Evolutionary conservation across 2,888 invertebrate species (phyloP), one percentile per base, ranked within the genome.

Genomic region (Pandemis cinnamomeana): DNA sequence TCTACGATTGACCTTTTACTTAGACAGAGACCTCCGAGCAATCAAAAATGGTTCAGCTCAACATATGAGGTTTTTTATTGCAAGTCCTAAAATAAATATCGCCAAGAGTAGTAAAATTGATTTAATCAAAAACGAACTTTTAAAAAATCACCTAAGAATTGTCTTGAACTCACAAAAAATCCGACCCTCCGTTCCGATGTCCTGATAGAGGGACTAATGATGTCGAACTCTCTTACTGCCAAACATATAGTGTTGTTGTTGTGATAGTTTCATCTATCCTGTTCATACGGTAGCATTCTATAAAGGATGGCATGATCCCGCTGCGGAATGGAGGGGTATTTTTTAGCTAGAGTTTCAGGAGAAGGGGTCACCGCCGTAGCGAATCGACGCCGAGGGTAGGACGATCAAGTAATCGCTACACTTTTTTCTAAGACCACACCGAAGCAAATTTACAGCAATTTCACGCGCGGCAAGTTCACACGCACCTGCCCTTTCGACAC

Each of bases 381-480:
- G 88, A 93, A 93, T 93, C 86, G 81, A 75, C 82, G 82, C 81
- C 85, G 83, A 85, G 92, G 93, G 93, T 92, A 89, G 91, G 91
- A 90, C 87, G 86, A 84, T 90, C 88, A 89, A 91, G 90, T 91
- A 90, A 92, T 91, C 87, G 89, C 88, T 84, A 87, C 86, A 86
- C 81, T 88, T 91, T 91, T 86, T 90, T 83, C 85, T 81, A 81
- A 88, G 93, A 93, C 93, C 94, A 94, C 94, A 94, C 94, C 91
- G 92, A 85, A 87, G 88, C 87, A 88, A 90, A 91, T 90, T 90
- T 89, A 91, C 90, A 87, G 86, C 88, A 88, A 94, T 93, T 94
- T 94, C 94, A 94, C 91, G 93, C 89, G 83, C 86, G 86, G 87
- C 80, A 86, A 82, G 88, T 90, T 92, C 91, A 90, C 91, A 92